Evolutionary conservation across 2,888 invertebrate species (phyloP).

Genomic region (Alloscopus bannaensis): DNA sequence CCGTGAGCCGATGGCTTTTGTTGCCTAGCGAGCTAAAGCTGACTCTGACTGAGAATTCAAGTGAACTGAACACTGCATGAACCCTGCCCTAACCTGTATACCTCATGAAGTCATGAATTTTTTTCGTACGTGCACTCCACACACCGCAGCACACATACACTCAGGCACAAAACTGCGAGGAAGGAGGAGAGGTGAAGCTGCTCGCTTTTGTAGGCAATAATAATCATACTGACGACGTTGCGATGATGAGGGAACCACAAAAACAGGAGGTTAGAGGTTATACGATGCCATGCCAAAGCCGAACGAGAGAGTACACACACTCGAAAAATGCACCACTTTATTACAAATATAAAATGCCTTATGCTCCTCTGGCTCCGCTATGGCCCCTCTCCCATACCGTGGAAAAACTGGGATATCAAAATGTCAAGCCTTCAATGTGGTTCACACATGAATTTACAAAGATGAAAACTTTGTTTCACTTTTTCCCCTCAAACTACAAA

Average conservation of each 20-base stretch:
- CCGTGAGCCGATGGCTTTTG: not conserved
- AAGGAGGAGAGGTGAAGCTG: conserved; percentile 4
- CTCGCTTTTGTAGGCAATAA: too few species aligned
- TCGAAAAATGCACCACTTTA: not conserved
- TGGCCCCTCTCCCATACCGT: conserved; percentile 41
- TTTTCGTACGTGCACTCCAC: not conserved
- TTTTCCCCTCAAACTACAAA: too few species aligned
- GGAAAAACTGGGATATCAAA: conserved; percentile 41
- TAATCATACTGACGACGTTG: not conserved
- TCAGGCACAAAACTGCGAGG: not conserved
- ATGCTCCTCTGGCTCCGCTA: conserved; percentile 13
- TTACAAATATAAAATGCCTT: not conserved
- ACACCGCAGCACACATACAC: not conserved
- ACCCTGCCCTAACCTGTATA: conserved; percentile 63
- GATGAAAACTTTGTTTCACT: too few species aligned
- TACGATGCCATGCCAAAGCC: conserved; percentile 43
- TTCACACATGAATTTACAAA: too few species aligned
- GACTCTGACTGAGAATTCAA: conserved; percentile 25
- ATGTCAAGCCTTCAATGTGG: conserved; percentile 47
- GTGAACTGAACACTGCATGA: conserved; percentile 53
- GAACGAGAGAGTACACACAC: conserved; percentile 3
- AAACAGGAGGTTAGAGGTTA: conserved; percentile 59
- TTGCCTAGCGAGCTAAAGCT: conserved; percentile 18
- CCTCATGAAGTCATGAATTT: conserved; percentile 45
- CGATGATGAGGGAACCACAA: conserved; percentile 33